Base-by-base conservation (phyloP, 1,140 invertebrate species). In the Drosophila pectinifera region DNA sequence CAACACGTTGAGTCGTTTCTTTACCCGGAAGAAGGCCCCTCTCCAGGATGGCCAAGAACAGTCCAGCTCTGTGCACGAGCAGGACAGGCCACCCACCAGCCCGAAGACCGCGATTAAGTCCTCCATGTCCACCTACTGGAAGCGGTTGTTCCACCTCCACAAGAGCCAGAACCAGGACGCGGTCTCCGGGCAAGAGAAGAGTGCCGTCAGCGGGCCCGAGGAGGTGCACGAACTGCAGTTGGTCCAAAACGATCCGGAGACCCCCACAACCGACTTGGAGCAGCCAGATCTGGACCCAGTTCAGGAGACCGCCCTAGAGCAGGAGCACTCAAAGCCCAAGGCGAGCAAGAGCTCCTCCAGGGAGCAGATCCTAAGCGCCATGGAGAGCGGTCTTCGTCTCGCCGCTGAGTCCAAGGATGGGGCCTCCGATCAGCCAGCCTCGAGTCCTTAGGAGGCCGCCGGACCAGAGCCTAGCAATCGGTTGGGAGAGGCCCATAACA, bases 41-140 rank as follows among this genome's bases (percentile, higher is more conserved):
- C 34, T 14, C 13, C 79, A 67, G 16, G 79, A 83, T 55, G 55
- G 3, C 1, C 5, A 49, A 3, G n/a, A 22, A 2, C 46, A 56
- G 13, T 49, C 64, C 0, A 34, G 43, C 36, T 34, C 42, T 0
- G 6, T 34, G 3, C n/a, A 10, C 34, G 41, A 48, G 16, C 14
- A 31, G 1, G 42, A 75, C 1, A 79, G 43, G 39, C 69, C 84
- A 2, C 0, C 26, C 20, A 65, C 77, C 0, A 80, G 53, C 48
- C 16, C 20, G 4, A 89, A 89, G 43, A 65, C 62, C n/a, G 79
- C 48, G 26, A 28, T 90, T 5, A 89, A 75, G 62, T 20, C 68
- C 7, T 89, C 84, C 5, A 78, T 89, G 46, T 89, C 84, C 0
- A 48, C 31, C 46, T 90, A 89, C 48, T 89, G 84, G 84, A 89